Percentiles rank a stretch among this genome's conserved stretches.
Conservation (phyloP, 53 echinoderm and acorn worm genomes). For the Stichopus horrens region DNA sequence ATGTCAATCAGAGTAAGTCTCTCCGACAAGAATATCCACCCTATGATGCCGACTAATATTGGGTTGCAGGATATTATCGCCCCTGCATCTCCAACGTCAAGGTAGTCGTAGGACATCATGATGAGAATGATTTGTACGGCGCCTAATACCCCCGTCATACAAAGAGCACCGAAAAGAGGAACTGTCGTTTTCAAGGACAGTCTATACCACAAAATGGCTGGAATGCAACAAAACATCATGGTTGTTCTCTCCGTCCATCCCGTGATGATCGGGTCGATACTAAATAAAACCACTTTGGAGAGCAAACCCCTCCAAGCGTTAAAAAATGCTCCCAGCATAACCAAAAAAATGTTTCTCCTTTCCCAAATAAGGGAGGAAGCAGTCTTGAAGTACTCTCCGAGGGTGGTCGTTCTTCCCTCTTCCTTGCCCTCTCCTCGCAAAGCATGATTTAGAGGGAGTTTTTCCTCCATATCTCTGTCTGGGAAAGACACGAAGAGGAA, state of each 20-base stretch:
- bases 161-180: background rate
- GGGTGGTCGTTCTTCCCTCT: background rate
- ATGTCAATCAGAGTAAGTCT: background rate
- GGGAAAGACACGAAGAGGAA: too few species aligned
- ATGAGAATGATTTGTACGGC: background rate
- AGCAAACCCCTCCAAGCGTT: background rate
- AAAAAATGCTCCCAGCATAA: background rate
- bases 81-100: constrained; percentile 23
- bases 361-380: background rate
- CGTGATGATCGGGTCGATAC: constrained; percentile 3
- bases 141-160: background rate
- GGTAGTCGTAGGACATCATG: background rate
- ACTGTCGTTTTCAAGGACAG: background rate
- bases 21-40: constrained; percentile 11
- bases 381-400: background rate
- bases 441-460: background rate
- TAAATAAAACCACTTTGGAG: constrained; percentile 11
- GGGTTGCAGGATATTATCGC: constrained; percentile 21
- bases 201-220: background rate
- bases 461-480: background rate
- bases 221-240: constrained; percentile 22
- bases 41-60: background rate
- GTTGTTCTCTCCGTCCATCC: constrained; percentile 3
- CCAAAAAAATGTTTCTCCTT: background rate
- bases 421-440: background rate